phyloP scores from a whole-genome alignment of 2,888 invertebrate species.

The Melinopterus prodromus region DNA sequence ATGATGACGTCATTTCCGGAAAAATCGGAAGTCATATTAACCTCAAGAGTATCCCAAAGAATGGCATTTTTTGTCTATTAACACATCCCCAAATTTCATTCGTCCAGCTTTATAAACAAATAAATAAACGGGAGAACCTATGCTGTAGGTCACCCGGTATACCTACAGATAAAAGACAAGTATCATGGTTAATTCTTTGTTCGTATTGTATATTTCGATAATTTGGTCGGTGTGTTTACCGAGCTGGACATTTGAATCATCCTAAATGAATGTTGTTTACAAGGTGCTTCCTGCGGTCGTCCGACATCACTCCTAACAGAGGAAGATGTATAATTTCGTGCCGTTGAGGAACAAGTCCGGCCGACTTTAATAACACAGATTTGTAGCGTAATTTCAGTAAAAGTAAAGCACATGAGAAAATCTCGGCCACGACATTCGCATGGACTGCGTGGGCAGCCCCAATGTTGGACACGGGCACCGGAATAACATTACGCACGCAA shows the following conservation, averaged over 20 bases:
- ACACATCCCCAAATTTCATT: no score
- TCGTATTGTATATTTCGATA: neutral
- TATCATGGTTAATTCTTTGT: neutral
- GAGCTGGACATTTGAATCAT: neutral
- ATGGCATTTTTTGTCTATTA: no score
- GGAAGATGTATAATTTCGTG: slow-evolving; percentile 34
- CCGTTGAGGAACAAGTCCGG: slow-evolving; percentile 28
- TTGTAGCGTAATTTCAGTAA: slow-evolving; percentile 37
- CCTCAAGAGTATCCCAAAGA: no score
- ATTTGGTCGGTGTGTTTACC: neutral
- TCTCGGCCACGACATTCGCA: slow-evolving; percentile 58
- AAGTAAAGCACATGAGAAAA: slow-evolving; percentile 59
- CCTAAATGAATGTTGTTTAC: slow-evolving; percentile 8
- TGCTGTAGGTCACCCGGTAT: no score
- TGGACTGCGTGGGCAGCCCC: slow-evolving; percentile 56
- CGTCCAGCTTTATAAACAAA: no score
- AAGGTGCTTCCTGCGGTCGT: slow-evolving; percentile 21
- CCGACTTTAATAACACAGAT: slow-evolving; percentile 36
- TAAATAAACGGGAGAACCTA: no score
- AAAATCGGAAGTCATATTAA: no score
- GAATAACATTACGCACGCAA: slow-evolving; percentile 32
- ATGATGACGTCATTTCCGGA: no score
- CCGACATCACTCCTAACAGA: slow-evolving; percentile 29
- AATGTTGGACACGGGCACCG: slow-evolving; percentile 36
- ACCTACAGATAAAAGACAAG: neutral